Percentiles rank a stretch among this genome's conserved stretches.
phyloP scores from a whole-genome alignment of 1,140 invertebrate species.

The Macrocentrus cingulum region DNA sequence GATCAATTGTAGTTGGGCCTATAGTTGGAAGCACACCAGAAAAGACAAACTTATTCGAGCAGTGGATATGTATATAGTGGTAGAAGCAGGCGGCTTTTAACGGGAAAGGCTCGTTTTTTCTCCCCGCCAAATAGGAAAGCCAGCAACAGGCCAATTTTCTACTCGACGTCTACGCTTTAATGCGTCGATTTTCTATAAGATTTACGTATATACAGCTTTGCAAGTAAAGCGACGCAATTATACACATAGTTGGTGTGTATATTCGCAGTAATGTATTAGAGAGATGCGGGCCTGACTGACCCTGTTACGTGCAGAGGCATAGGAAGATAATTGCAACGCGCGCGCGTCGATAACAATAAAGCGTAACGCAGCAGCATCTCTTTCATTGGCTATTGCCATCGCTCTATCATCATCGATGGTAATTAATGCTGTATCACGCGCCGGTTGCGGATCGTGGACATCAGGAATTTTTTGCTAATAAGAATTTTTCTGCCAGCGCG shows the following conservation, averaged over 20 bases:
- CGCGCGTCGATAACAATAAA: constrained; percentile 12
- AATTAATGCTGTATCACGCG: constrained; percentile 30
- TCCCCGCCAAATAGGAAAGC: background rate
- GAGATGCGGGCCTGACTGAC: constrained; percentile 19
- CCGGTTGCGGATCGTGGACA: constrained; percentile 29
- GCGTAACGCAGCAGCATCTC: constrained; percentile 12
- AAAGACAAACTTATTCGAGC: background rate
- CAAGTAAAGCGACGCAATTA: background rate
- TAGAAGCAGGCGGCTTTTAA: background rate
- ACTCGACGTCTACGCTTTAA: background rate
- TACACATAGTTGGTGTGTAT: background rate
- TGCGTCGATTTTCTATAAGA: constrained; percentile 21
- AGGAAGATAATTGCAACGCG: constrained; percentile 13
- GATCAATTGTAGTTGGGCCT: constrained; percentile 8
- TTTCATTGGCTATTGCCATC: constrained; percentile 10
- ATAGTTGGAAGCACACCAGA: background rate
- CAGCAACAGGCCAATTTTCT: constrained; percentile 4
- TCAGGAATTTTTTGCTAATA: constrained; percentile 29
- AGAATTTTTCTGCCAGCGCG: constrained; percentile 23
- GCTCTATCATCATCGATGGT: constrained; percentile 21
- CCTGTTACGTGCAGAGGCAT: constrained; percentile 20
- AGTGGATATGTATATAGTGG: no score
- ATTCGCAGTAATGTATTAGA: background rate
- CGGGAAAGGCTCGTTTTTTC: background rate
- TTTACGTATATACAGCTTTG: constrained; percentile 6